Evolutionary conservation across 2,113 vertebrate species (phyloP).

Genomic region (Sialia sialis): DNA sequence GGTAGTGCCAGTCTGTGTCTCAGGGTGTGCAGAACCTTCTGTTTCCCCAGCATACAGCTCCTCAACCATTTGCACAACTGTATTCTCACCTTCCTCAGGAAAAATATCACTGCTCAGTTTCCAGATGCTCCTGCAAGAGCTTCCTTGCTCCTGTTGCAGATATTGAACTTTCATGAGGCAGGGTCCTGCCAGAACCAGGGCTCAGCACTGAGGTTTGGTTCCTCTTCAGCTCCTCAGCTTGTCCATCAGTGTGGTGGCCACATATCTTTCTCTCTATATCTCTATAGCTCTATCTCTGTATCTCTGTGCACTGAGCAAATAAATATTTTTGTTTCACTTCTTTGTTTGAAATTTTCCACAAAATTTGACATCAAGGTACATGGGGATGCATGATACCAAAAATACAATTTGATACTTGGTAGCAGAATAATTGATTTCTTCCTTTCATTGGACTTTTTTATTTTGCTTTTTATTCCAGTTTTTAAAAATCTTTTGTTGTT

Average conservation of each 20-base stretch:
- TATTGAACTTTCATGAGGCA: not conserved
- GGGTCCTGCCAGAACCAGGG: not conserved
- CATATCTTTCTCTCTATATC: too few relatives aligned
- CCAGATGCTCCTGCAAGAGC: not conserved
- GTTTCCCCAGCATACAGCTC: not conserved
- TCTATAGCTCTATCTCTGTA: not conserved
- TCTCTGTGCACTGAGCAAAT: not conserved
- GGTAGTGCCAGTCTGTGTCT: not conserved
- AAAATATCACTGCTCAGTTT: not conserved
- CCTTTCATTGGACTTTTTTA: not conserved
- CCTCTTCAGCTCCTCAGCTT: not conserved
- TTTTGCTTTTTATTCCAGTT: not conserved
- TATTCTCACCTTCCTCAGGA: not conserved
- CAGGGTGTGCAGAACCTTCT: not conserved
- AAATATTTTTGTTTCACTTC: not conserved
- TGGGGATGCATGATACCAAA: not conserved
- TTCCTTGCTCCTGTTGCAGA: not conserved
- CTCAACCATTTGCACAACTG: not conserved
- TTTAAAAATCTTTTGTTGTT: not conserved
- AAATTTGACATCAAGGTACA: not conserved
- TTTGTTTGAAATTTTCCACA: not conserved
- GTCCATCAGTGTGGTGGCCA: not conserved
- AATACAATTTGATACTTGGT: not conserved
- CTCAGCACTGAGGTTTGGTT: rapidly evolving
- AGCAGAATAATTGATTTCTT: not conserved